phyloP scores from a whole-genome alignment of 2,113 vertebrate genomes.

The Puntigrus tetrazona region DNA sequence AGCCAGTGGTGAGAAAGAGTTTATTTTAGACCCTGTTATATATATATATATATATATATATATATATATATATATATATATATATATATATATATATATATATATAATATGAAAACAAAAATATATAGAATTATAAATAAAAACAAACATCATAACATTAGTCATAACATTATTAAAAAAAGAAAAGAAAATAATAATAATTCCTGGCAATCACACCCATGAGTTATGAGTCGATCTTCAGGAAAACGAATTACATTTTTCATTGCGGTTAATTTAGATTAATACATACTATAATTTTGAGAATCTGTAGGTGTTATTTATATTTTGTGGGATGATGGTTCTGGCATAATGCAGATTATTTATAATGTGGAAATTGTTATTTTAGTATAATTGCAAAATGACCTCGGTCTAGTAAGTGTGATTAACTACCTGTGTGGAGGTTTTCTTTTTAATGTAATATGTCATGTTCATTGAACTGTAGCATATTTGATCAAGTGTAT shows the following conservation, averaged over 20 bases:
- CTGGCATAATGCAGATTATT: neutral
- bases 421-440: neutral
- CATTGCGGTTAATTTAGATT: neutral
- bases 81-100: too few species aligned
- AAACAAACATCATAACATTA: too few species aligned
- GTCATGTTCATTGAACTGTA: neutral
- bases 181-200: too few species aligned
- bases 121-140: too few species aligned
- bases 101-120: too few species aligned
- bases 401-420: neutral
- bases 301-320: neutral
- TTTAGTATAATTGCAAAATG: neutral
- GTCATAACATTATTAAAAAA: too few species aligned
- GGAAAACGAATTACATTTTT: neutral
- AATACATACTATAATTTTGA: neutral
- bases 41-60: too few species aligned
- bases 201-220: too few species aligned
- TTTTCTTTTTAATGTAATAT: neutral
- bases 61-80: too few species aligned
- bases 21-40: neutral
- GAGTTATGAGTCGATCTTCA: too few species aligned
- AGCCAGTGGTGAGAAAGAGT: neutral
- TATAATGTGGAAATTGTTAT: neutral
- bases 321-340: neutral
- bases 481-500: neutral